These are phyloP conservation scores for Melolontha melolontha DNA, from an alignment of 2,888 invertebrate species.

Conservation along the genomic window DNA sequence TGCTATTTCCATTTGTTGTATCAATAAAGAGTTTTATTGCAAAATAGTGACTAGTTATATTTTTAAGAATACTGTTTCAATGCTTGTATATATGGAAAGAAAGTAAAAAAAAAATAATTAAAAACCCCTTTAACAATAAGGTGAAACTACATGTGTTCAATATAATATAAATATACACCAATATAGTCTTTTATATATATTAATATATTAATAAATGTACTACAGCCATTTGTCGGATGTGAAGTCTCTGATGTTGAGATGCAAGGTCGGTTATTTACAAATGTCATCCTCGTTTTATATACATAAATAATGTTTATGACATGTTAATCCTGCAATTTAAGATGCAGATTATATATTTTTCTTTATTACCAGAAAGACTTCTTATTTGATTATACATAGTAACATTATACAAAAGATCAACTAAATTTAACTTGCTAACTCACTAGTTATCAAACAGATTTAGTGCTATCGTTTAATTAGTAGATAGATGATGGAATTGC, in stretches of 20 bases:
- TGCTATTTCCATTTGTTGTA: conserved; percentile 39
- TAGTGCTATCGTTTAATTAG: too few relatives aligned
- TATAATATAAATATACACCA: conserved; percentile 47
- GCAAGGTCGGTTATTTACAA: conserved; percentile 36
- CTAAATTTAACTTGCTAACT: too few relatives aligned
- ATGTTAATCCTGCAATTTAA: too few relatives aligned
- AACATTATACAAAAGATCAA: too few relatives aligned
- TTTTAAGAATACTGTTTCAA: conserved; percentile 36
- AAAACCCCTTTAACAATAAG: conserved; percentile 44
- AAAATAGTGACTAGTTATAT: conserved; percentile 38
- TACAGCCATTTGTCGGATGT: conserved; percentile 19
- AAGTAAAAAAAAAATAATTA: not conserved
- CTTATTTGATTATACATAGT: too few relatives aligned
- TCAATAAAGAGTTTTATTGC: conserved; percentile 19
- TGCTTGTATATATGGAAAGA: conserved; percentile 35
- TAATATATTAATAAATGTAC: conserved; percentile 14
- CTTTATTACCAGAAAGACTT: too few relatives aligned
- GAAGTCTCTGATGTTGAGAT: conserved; percentile 23
- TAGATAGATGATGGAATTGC: too few relatives aligned
- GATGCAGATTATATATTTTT: too few relatives aligned
- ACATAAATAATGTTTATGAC: not conserved
- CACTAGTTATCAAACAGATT: too few relatives aligned
- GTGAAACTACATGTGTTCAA: conserved; percentile 50
- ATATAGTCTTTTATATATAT: conserved; percentile 44
- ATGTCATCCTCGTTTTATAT: conserved; percentile 13